phyloP scores from a whole-genome alignment of 1,140 invertebrate genomes.

The Nasonia longicornis region DNA sequence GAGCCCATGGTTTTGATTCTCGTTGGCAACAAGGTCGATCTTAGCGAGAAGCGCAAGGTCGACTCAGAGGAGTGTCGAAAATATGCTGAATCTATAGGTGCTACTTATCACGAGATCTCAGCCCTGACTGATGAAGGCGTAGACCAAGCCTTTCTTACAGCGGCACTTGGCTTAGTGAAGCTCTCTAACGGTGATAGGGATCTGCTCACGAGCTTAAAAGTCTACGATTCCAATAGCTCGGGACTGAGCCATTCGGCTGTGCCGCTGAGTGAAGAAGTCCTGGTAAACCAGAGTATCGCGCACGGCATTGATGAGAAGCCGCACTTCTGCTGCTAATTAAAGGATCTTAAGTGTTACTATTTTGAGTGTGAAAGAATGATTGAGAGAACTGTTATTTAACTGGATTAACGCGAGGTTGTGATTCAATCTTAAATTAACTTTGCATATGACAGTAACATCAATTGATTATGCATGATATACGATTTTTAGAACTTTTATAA shows the following conservation, averaged over 20 bases:
- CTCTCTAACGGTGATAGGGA: slow-evolving; percentile 57
- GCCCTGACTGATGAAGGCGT: slow-evolving; percentile 82
- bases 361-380: background rate
- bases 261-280: slow-evolving; percentile 58
- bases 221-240: slow-evolving; percentile 68
- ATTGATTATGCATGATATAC: background rate
- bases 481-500: background rate
- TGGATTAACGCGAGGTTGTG: no score
- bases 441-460: no score
- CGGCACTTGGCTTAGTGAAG: slow-evolving; percentile 73
- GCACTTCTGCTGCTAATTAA: slow-evolving; percentile 71
- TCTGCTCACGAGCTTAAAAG: slow-evolving; percentile 61
- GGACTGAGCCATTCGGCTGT: slow-evolving; percentile 58
- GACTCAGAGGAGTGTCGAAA: slow-evolving; percentile 76
- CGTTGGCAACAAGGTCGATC: slow-evolving; percentile 89
- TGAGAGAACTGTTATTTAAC: no score
- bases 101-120: slow-evolving; percentile 86
- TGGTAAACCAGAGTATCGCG: slow-evolving; percentile 69
- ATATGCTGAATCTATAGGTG: slow-evolving; percentile 87
- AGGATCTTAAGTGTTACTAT: background rate
- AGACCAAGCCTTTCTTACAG: slow-evolving; percentile 76
- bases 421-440: no score
- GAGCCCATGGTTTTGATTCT: slow-evolving; percentile 81
- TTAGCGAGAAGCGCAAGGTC: slow-evolving; percentile 76
- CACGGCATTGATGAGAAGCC: slow-evolving; percentile 72